Conservation (phyloP, 2,113 vertebrate genomes). For the Nothocercus julius region DNA sequence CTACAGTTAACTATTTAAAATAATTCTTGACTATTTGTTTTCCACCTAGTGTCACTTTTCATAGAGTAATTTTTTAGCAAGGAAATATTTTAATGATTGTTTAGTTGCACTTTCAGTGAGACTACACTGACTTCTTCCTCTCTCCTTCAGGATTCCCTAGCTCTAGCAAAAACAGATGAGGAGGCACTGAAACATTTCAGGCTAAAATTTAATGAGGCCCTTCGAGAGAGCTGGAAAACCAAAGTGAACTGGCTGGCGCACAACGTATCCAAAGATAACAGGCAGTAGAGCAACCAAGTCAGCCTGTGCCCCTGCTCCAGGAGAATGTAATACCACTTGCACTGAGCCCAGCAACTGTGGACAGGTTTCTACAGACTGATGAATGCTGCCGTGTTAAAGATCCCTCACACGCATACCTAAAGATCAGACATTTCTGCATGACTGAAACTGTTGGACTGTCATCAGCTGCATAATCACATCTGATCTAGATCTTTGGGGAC, state of each 20-base stretch:
- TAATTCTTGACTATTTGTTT: neutral
- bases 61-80: neutral
- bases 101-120: neutral
- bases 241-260: slow-evolving; percentile 99
- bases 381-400: neutral
- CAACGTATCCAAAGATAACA: slow-evolving; percentile 95
- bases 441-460: neutral
- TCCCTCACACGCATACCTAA: accelerated
- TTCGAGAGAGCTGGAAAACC: slow-evolving; percentile 98
- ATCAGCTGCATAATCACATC: neutral
- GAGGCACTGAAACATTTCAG: slow-evolving; percentile 97
- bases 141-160: slow-evolving; percentile 88
- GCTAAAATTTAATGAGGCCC: slow-evolving; percentile 95
- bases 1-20: neutral
- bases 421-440: neutral
- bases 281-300: slow-evolving; percentile 73
- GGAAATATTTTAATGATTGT: neutral
- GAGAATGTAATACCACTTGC: neutral
- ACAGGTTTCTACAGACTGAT: neutral
- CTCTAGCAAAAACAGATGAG: slow-evolving; percentile 92
- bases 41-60: neutral
- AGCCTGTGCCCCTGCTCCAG: neutral
- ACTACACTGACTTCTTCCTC: neutral
- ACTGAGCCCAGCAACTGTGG: neutral
- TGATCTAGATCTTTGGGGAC: neutral